Evolutionary conservation across 2,888 invertebrate genomes (phyloP), one percentile per base, ranked within the genome.

Genomic region (Hoplodrina ambigua): DNA sequence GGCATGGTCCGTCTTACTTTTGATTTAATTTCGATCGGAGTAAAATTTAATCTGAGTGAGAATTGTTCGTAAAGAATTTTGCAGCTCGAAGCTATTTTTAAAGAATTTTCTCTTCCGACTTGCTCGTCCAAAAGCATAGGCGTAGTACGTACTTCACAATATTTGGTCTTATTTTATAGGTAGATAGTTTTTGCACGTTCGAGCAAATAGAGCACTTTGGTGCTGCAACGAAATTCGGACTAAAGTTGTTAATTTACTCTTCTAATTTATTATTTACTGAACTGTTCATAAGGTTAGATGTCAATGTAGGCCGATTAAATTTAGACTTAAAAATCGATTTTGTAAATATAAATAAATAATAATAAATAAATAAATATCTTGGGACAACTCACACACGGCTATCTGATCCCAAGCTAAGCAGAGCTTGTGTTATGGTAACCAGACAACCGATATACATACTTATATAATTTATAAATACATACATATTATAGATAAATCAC

Each of bases 211-310:
- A 25, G n/a, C 30, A 41, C 10, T 37, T 19, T 8, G 52, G 33
- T 44, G 41, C n/a, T 54, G 46, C 19, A 41, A 41, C 7, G 17
- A 7, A 58, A 46, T 46, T n/a, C 25, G 25, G 33, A n/a, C 7
- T 20, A 2, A 20, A 17, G 25, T 37, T 25, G 11, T 13, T 58
- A 19, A 53, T 57, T 44, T 57, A 41, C 4, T 50, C 11, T 33
- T 6, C 13, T 49, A 19, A 49, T 62, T 60, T 30, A 49, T 62
- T 56, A 67, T 72, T 54, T 58, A 57, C 5, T 19, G 11, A 57
- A 52, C n/a, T 10, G 11, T 19, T 20, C 15, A 44, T n/a, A 52
- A 25, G 46, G 37, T 46, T 46, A 17, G 5, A 41, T 44, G 37
- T 30, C 17, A 54, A 58, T 54, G 19, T 37, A 54, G 30, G 46